A percentile compares a stretch with the other conserved stretches of the same genome.
phyloP scores from a whole-genome alignment of 2,797 vertebrate genomes.

The Fringilla coelebs region DNA sequence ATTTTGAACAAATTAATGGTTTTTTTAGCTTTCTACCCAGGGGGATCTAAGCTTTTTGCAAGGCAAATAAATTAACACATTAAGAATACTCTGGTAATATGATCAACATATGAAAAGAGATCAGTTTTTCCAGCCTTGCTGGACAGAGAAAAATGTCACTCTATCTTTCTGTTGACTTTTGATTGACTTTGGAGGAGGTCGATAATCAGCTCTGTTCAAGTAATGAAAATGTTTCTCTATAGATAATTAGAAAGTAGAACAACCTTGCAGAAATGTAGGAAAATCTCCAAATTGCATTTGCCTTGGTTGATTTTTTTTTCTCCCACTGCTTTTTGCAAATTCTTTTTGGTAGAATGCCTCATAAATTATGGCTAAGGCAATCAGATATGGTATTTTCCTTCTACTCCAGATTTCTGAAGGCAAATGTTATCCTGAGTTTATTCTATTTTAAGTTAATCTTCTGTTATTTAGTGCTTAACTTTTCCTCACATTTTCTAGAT shows the following conservation, averaged over 20 bases:
- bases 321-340: neutral
- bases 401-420: neutral
- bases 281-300: neutral
- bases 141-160: neutral
- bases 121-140: neutral
- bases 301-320: neutral
- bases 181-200: neutral
- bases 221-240: neutral
- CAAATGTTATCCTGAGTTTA: neutral
- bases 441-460: neutral
- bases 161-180: conserved; percentile 25
- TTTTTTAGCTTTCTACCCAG: neutral
- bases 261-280: neutral
- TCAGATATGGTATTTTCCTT: neutral
- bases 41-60: neutral
- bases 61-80: neutral
- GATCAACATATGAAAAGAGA: neutral
- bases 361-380: neutral
- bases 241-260: neutral
- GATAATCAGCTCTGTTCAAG: neutral
- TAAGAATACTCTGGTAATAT: neutral
- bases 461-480: neutral
- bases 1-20: neutral
- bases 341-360: neutral
- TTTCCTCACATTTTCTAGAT: neutral